phyloP scores from a whole-genome alignment of 2,797 vertebrate species.

The Lates japonicus region DNA sequence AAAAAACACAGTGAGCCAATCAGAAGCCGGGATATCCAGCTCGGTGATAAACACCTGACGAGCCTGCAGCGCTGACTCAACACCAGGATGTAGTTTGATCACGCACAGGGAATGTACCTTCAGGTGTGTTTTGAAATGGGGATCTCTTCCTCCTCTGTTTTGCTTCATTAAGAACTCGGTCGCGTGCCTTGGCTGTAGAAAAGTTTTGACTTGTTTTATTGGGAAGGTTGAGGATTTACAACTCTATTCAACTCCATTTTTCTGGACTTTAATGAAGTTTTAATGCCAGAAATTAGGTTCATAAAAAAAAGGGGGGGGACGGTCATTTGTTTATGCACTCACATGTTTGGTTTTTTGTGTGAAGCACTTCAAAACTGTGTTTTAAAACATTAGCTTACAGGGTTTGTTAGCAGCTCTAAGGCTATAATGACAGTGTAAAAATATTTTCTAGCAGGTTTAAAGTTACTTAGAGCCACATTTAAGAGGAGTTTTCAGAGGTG shows the following conservation, averaged over 20 bases:
- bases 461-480: not conserved
- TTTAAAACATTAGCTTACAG: too few relatives aligned
- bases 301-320: too few relatives aligned
- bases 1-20: conserved; percentile 8
- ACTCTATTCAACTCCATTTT: not conserved
- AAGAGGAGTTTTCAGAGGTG: not conserved
- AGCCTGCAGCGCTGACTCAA: conserved; percentile 57
- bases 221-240: not conserved
- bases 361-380: too few relatives aligned
- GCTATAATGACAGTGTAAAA: not conserved
- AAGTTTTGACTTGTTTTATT: conserved; percentile 2
- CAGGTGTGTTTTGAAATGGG: conserved; percentile 59
- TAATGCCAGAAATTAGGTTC: not conserved
- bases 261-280: not conserved
- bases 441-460: not conserved
- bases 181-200: not conserved
- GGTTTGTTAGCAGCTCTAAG: too few relatives aligned
- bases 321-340: too few relatives aligned
- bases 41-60: conserved; percentile 27
- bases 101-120: conserved; percentile 59
- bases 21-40: conserved; percentile 6
- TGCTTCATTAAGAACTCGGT: conserved; percentile 12
- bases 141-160: not conserved
- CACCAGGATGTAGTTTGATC: conserved; percentile 57
- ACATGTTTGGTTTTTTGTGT: too few relatives aligned